Conservation (phyloP, 2,113 vertebrate genomes). For the Acrocephalus kingi region DNA sequence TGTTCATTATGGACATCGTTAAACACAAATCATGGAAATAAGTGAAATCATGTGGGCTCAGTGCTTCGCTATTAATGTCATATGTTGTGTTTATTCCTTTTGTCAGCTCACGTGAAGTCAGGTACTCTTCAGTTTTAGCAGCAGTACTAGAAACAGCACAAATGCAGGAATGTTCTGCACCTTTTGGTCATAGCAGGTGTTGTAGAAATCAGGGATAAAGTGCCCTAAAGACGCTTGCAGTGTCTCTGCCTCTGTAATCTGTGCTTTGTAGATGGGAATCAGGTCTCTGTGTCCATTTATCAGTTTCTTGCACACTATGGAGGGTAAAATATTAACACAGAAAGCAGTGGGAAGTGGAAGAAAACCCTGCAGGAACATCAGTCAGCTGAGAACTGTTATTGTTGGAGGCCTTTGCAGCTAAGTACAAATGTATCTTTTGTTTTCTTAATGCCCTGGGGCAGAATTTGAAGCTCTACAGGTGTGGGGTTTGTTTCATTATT, state of each 20-base stretch:
- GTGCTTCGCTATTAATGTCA: not conserved
- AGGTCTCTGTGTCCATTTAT: not conserved
- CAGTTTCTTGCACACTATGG: not conserved
- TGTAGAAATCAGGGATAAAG: not conserved
- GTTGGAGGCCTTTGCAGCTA: not conserved
- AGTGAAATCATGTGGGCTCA: not conserved
- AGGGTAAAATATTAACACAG: not conserved
- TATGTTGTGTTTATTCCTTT: not conserved
- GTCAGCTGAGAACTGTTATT: not conserved
- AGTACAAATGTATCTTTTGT: constrained; percentile 34
- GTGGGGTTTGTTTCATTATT: not conserved
- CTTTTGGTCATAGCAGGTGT: not conserved
- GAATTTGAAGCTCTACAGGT: constrained; percentile 11
- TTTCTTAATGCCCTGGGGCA: not conserved
- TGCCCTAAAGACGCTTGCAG: not conserved
- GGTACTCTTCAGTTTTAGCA: not conserved
- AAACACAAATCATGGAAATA: not conserved
- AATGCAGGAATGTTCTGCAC: not conserved
- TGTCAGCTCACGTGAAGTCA: not conserved
- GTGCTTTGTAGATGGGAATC: not conserved
- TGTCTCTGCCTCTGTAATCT: not conserved
- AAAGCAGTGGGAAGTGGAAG: not conserved
- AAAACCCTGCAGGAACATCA: constrained; percentile 21
- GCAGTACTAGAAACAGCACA: not conserved
- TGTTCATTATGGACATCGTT: not conserved